A percentile compares a stretch with the other conserved stretches of the same genome.
phyloP scores from a whole-genome alignment of 2,888 invertebrate genomes.

The Leptinotarsa rubiginosa region DNA sequence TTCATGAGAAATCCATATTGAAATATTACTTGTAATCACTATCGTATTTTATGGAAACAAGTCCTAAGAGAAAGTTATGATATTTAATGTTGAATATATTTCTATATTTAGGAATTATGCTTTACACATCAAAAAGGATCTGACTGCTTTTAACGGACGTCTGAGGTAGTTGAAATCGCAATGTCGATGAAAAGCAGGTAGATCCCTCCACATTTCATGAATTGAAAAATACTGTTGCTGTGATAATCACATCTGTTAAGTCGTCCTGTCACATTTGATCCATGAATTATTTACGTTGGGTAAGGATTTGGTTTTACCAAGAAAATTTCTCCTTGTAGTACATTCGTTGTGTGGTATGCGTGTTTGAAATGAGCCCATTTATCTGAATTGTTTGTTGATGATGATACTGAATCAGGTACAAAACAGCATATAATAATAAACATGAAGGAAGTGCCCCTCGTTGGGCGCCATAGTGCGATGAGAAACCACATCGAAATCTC shows the following conservation, averaged over 20 bases:
- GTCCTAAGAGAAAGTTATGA: slow-evolving; percentile 28
- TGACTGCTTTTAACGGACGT: not conserved
- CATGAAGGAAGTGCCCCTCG: no score
- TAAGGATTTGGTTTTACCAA: not conserved
- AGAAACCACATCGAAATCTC: no score
- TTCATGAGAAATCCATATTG: slow-evolving; percentile 38
- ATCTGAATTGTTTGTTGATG: slow-evolving; percentile 4
- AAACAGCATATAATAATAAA: not conserved
- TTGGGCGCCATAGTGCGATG: no score
- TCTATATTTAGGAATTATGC: slow-evolving; percentile 14
- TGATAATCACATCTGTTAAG: slow-evolving; percentile 59
- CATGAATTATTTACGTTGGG: slow-evolving; percentile 15
- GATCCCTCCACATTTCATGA: slow-evolving; percentile 26
- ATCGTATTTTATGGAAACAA: slow-evolving; percentile 37
- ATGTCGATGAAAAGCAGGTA: slow-evolving; percentile 23
- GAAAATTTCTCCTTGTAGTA: not conserved
- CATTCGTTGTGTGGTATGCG: slow-evolving; percentile 4
- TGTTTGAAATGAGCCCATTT: slow-evolving; percentile 19
- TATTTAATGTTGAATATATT: slow-evolving; percentile 33
- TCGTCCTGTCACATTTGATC: slow-evolving; percentile 23
- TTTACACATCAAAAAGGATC: slow-evolving; percentile 17
- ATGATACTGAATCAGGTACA: not conserved
- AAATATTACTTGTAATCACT: slow-evolving; percentile 32
- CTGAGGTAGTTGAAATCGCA: not conserved
- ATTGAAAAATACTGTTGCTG: slow-evolving; percentile 63